These are phyloP conservation scores for Tyrophagus putrescentiae DNA, from an alignment of 1,140 invertebrate genomes.

Conservation along the genomic window DNA sequence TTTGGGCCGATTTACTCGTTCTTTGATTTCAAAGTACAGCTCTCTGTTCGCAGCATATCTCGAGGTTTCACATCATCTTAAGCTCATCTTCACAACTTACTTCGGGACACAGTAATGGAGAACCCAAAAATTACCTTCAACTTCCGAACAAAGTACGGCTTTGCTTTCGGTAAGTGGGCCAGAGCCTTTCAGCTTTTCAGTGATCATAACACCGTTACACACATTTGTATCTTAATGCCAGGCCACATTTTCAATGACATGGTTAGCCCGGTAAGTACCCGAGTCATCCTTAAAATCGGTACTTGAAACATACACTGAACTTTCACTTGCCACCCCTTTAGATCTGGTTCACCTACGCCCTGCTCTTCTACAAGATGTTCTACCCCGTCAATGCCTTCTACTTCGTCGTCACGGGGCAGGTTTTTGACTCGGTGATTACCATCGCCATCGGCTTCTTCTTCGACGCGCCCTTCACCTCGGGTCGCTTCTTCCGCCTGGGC, in stretches of 20 bases:
- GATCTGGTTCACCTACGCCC: background rate
- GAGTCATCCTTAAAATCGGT: too few relatives aligned
- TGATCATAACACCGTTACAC: background rate
- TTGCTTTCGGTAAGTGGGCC: constrained; percentile 3
- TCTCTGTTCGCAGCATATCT: too few relatives aligned
- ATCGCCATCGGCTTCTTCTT: background rate
- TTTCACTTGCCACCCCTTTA: too few relatives aligned
- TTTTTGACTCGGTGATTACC: background rate
- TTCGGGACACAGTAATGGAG: too few relatives aligned
- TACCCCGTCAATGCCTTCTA: background rate
- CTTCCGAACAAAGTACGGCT: background rate
- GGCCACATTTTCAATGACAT: background rate
- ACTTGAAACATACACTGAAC: too few relatives aligned
- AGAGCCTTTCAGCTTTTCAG: background rate
- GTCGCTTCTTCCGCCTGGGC: background rate
- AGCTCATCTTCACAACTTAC: too few relatives aligned
- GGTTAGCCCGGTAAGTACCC: too few relatives aligned
- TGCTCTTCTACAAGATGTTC: constrained; percentile 1
- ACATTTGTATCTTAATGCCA: background rate
- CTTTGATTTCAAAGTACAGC: too few relatives aligned
- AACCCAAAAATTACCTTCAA: background rate
- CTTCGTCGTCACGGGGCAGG: constrained; percentile 2
- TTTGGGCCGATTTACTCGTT: too few relatives aligned
- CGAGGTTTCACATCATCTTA: too few relatives aligned
- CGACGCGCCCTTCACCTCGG: background rate